Evolutionary conservation across 2,113 vertebrate species (phyloP).

Genomic region (Galbula dea): DNA sequence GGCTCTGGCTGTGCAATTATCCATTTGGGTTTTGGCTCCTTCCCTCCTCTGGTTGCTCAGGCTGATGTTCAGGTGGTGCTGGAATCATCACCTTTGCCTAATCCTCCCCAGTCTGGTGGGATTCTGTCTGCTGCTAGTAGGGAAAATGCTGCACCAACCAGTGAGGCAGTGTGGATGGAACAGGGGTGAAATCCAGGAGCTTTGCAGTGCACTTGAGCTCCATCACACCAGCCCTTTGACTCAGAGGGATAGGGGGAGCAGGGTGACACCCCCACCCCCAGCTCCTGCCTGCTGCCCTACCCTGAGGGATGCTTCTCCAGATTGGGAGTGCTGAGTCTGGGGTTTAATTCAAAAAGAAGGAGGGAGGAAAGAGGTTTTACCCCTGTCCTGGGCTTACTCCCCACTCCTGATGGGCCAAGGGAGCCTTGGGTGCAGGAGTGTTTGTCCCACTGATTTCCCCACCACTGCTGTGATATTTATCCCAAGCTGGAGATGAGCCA

Average conservation of each 20-base stretch:
- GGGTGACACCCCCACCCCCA: rapidly evolving
- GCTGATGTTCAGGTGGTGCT: neutral
- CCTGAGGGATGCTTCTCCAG: neutral
- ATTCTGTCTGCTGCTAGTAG: neutral
- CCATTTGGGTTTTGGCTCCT: neutral
- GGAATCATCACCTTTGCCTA: neutral
- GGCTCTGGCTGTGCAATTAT: neutral
- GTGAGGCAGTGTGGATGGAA: neutral
- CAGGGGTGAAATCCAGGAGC: neutral
- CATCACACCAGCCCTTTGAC: neutral
- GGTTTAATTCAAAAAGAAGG: neutral
- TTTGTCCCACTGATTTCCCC: neutral
- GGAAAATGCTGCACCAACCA: neutral
- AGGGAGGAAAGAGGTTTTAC: neutral
- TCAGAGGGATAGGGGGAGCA: neutral
- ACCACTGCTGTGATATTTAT: rapidly evolving
- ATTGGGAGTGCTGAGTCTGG: rapidly evolving
- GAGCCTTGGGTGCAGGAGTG: neutral
- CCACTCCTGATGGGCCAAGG: no score
- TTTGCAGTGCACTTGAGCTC: neutral
- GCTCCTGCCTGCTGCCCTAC: neutral
- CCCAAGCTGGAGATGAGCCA: neutral
- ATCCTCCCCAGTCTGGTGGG: neutral
- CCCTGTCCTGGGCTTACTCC: neutral
- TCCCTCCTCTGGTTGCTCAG: neutral